Evolutionary conservation across 2,888 invertebrate species (phyloP), one percentile per base, ranked within the genome.

Genomic region (Liodrosophila aerea): DNA sequence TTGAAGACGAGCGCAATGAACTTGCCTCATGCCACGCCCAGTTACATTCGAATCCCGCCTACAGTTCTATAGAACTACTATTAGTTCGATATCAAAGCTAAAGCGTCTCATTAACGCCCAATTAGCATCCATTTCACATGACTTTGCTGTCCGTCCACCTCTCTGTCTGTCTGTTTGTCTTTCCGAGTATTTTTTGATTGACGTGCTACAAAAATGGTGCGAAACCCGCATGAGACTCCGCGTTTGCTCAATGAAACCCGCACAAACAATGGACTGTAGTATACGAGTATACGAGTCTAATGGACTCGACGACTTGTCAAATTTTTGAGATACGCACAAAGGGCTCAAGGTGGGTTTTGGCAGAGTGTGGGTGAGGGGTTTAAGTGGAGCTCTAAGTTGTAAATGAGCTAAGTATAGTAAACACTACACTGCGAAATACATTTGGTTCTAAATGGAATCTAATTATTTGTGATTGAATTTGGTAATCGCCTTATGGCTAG

Each of bases 71-170:
- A 5, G 3, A 4, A 5, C 22, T 5, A 2, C 12, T 45, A 36
- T 39, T 61, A 30, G 37, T 29, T 41, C 29, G 53, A 66, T 67
- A 56, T 43, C 34, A 45, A 34, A 57, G 39, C 47, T 30, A 49
- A 61, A 62, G 40, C 63, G 43, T 59, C 61, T 72, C 64, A 83
- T 83, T 84, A 84, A 68, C 72, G 74, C 68, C 59, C 65, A 83
- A 85, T 82, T 84, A 85, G 67, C 82, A 61, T 64, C 65, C 52
- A 70, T 70, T 72, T 57, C 81, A 76, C 60, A 59, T 73, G 84
- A 67, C 51, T 49, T 44, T 49, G 16, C 27, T 49, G 13, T 15
- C 47, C 39, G 11, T n/a, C 16, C 37, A 40, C n/a, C 39, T 22
- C 7, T 11, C 22, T 16, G 39, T 3, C 22, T 39, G 39, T 39